Evolutionary conservation across 2,797 vertebrate species (phyloP).

Genomic region (Sebastes melanostomus): DNA sequence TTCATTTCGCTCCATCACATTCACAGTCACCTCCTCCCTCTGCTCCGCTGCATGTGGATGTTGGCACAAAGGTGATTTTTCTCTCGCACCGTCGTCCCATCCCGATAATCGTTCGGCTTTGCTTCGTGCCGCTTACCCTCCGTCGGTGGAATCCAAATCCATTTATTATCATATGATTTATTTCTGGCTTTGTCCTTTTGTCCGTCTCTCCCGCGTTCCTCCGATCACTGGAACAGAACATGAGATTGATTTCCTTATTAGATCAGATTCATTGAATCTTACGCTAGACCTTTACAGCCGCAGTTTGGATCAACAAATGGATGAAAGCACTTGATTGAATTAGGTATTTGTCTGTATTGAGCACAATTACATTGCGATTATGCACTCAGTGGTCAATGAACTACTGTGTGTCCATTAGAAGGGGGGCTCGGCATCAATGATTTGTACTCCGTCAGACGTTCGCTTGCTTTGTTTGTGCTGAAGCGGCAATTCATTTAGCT

Average conservation of each 20-base stretch:
- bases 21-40: slow-evolving; percentile 13
- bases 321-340: slow-evolving; percentile 41
- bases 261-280: slow-evolving; percentile 16
- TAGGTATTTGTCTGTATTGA: not conserved
- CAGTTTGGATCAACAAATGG: slow-evolving; percentile 27
- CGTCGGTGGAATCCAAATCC: not conserved
- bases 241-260: slow-evolving; percentile 19
- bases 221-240: slow-evolving; percentile 1
- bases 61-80: slow-evolving; percentile 52
- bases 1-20: slow-evolving; percentile 51
- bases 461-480: slow-evolving; percentile 40
- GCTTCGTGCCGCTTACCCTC: slow-evolving; percentile 16
- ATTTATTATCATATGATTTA: slow-evolving; percentile 16
- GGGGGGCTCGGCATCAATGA: not conserved
- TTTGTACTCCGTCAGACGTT: slow-evolving; percentile 3
- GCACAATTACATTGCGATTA: slow-evolving; percentile 7
- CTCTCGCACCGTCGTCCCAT: not conserved
- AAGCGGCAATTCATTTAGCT: slow-evolving; percentile 46
- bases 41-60: slow-evolving; percentile 58
- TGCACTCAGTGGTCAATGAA: slow-evolving; percentile 20
- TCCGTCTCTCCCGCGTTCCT: not conserved
- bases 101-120: slow-evolving; percentile 9
- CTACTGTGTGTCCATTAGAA: slow-evolving; percentile 13
- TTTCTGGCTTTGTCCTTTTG: not conserved
- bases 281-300: not conserved